Evolutionary conservation across 1,140 invertebrate species (phyloP).

Genomic region (Neuroterus valhalla): DNA sequence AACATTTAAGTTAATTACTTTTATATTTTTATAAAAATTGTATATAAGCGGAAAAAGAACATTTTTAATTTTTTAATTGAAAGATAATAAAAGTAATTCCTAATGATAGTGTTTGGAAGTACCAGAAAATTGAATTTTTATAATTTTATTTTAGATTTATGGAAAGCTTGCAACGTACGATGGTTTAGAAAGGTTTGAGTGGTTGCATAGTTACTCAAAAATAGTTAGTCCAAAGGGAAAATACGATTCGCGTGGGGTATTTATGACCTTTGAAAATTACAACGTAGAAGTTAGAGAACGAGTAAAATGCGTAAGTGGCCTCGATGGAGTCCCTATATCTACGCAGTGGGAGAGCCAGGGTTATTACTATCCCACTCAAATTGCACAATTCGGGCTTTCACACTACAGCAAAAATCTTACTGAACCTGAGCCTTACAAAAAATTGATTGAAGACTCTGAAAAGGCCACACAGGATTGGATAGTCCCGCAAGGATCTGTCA

Average conservation of each 20-base stretch:
- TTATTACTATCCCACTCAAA: slow-evolving; percentile 98
- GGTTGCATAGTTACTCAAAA: slow-evolving; percentile 96
- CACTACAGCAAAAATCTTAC: slow-evolving; percentile 97
- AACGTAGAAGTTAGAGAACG: slow-evolving; percentile 96
- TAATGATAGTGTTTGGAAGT: too few relatives aligned
- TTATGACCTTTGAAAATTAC: slow-evolving; percentile 98
- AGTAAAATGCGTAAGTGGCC: slow-evolving; percentile 96
- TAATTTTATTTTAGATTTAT: slow-evolving; percentile 77
- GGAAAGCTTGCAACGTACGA: slow-evolving; percentile 84
- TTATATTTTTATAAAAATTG: not conserved
- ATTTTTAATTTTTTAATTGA: slow-evolving; percentile 14
- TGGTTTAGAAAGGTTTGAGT: slow-evolving; percentile 88
- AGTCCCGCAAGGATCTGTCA: slow-evolving; percentile 79
- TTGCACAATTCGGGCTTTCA: slow-evolving; percentile 97
- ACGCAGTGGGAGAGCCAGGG: slow-evolving; percentile 96
- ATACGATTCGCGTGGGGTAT: slow-evolving; percentile 91
- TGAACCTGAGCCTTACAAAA: slow-evolving; percentile 83
- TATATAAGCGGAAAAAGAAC: not conserved
- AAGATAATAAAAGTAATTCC: not conserved
- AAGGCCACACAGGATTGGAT: slow-evolving; percentile 80
- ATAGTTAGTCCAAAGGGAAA: slow-evolving; percentile 90
- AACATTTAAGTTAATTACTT: not conserved
- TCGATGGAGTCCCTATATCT: slow-evolving; percentile 93
- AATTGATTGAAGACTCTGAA: slow-evolving; percentile 85
- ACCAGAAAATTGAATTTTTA: slow-evolving; percentile 36